Evolutionary conservation across 2,113 vertebrate species (phyloP).

Genomic region (Cheilinus undulatus): DNA sequence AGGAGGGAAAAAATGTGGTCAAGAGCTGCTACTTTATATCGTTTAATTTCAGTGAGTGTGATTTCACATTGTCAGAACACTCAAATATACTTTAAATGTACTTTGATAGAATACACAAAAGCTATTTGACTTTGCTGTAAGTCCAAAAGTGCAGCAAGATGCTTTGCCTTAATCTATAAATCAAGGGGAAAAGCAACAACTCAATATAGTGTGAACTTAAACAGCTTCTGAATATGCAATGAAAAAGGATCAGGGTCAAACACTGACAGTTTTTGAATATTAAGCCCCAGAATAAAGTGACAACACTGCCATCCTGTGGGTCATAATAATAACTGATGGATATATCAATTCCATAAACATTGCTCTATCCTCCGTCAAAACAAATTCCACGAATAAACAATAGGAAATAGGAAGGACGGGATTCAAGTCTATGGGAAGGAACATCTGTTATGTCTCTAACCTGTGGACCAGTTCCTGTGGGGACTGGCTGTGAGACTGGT

Average conservation of each 20-base stretch:
- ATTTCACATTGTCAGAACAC: not conserved
- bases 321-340: not conserved
- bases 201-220: not conserved
- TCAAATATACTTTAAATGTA: not conserved
- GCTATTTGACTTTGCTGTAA: not conserved
- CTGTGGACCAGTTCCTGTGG: slow-evolving; percentile 83
- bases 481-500: slow-evolving; percentile 87
- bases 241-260: not conserved
- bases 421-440: not conserved
- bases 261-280: not conserved
- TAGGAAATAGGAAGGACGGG: not conserved
- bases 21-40: not conserved
- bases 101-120: not conserved
- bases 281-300: not conserved
- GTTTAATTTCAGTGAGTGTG: not conserved
- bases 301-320: slow-evolving; percentile 70
- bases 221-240: not conserved
- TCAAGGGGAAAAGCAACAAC: not conserved
- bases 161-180: not conserved
- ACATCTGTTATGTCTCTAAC: slow-evolving; percentile 69
- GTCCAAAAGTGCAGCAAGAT: not conserved
- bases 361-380: no score
- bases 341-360: no score
- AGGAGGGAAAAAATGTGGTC: not conserved
- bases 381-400: no score